These are phyloP conservation scores for Desmophyllum pertusum DNA, from an alignment of 92 coral and sea anemone genomes.

Conservation along the genomic window DNA sequence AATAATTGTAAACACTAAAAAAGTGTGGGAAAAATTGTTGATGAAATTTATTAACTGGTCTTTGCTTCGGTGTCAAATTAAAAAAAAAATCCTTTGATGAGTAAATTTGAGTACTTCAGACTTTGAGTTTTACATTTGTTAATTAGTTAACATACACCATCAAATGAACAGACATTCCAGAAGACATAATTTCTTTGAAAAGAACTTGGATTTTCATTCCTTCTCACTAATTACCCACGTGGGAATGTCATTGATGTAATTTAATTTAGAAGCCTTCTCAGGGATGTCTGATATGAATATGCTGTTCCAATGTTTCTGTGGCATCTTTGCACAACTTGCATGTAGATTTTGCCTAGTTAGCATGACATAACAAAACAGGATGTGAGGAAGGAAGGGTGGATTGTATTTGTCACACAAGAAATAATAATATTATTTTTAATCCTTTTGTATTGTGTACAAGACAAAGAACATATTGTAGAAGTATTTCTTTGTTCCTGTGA, in stretches of 20 bases:
- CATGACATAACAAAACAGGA: background rate
- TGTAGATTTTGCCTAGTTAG: background rate
- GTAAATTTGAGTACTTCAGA: background rate
- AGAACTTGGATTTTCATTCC: background rate
- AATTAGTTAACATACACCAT: background rate
- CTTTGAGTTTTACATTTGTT: background rate
- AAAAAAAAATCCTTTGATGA: background rate
- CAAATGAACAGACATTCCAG: background rate
- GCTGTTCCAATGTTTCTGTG: background rate
- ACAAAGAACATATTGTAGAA: background rate
- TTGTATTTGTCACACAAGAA: background rate
- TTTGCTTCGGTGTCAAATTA: background rate
- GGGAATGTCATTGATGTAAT: background rate
- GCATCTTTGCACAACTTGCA: background rate
- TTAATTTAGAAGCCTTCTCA: background rate
- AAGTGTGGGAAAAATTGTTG: background rate
- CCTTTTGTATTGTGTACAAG: background rate
- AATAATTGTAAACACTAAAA: background rate
- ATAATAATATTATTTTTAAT: background rate
- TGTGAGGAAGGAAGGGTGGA: background rate
- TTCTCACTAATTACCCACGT: background rate
- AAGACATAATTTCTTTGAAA: background rate
- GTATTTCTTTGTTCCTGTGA: background rate
- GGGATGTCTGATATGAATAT: constrained; percentile 3
- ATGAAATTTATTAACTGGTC: background rate